These are phyloP conservation scores for Pomacea canaliculata DNA, from an alignment of 2,888 invertebrate species.

Conservation along the genomic window DNA sequence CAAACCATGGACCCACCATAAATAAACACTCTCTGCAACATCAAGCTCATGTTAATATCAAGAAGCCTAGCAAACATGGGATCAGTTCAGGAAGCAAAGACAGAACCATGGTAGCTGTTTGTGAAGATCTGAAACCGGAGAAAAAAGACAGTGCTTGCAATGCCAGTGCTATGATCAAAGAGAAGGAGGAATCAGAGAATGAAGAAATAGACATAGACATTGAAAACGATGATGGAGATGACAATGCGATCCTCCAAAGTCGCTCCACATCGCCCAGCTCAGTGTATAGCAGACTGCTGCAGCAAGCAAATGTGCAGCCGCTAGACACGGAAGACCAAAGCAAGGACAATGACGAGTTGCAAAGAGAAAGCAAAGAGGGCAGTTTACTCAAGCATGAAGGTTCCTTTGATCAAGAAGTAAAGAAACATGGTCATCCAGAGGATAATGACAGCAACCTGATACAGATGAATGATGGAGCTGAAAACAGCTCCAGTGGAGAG, in stretches of 20 bases:
- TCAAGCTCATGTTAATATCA: too few species aligned
- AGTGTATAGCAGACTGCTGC: conserved; percentile 55
- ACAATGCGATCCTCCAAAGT: conserved; percentile 46
- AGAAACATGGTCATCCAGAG: background rate
- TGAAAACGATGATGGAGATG: conserved; percentile 52
- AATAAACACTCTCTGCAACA: too few species aligned
- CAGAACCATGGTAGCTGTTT: too few species aligned
- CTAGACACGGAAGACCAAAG: background rate
- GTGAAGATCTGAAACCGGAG: too few species aligned
- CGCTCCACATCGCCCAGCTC: conserved; percentile 62
- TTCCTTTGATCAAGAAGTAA: background rate
- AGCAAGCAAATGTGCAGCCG: conserved; percentile 40
- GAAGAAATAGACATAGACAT: conserved; percentile 52
- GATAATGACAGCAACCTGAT: conserved; percentile 5
- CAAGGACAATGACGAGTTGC: background rate
- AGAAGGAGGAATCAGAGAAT: too few species aligned
- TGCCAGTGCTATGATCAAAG: too few species aligned
- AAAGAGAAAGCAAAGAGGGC: background rate
- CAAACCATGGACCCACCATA: too few species aligned
- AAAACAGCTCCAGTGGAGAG: background rate
- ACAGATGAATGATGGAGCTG: background rate
- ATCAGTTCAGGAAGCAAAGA: too few species aligned
- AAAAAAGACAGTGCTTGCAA: too few species aligned
- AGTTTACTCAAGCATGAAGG: background rate
- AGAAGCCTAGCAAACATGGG: too few species aligned